Conservation (phyloP, 23 tunicate genomes). For the Ascidia mentula region DNA sequence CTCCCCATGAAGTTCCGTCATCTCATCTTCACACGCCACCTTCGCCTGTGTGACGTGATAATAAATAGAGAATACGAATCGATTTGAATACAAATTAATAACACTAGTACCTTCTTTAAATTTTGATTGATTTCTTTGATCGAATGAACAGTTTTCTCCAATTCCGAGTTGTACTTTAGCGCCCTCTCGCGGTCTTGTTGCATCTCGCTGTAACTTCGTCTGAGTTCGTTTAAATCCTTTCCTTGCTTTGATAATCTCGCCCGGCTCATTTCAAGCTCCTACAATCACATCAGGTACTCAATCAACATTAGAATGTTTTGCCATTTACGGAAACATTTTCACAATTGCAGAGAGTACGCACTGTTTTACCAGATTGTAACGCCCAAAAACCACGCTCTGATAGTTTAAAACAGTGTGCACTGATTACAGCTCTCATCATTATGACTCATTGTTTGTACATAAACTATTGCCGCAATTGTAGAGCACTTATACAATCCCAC, state of each 20-base stretch:
- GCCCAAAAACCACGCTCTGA: too few relatives aligned
- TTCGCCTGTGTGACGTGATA: slow-evolving; percentile 58
- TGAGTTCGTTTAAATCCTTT: slow-evolving; percentile 49
- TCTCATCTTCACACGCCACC: slow-evolving; percentile 57
- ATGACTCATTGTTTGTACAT: too few relatives aligned
- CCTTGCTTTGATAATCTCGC: slow-evolving; percentile 44
- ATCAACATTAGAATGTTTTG: too few relatives aligned
- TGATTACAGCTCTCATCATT: too few relatives aligned
- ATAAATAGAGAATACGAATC: background rate
- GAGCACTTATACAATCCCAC: too few relatives aligned
- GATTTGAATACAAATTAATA: too few relatives aligned
- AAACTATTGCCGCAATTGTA: too few relatives aligned
- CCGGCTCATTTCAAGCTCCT: slow-evolving; percentile 64
- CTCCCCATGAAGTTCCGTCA: slow-evolving; percentile 68
- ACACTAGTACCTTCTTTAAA: slow-evolving; percentile 58
- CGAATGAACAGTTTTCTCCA: slow-evolving; percentile 71
- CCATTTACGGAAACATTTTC: too few relatives aligned
- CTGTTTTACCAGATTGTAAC: too few relatives aligned
- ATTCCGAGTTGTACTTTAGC: slow-evolving; percentile 52
- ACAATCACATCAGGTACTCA: too few relatives aligned
- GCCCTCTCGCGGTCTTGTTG: slow-evolving; percentile 57
- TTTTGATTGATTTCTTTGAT: slow-evolving; percentile 63
- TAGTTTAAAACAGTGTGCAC: too few relatives aligned
- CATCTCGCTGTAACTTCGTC: slow-evolving; percentile 48
- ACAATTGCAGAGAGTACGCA: too few relatives aligned